phyloP scores from a whole-genome alignment of 35 echinoderm and acorn worm genomes.

The Patiria miniata region DNA sequence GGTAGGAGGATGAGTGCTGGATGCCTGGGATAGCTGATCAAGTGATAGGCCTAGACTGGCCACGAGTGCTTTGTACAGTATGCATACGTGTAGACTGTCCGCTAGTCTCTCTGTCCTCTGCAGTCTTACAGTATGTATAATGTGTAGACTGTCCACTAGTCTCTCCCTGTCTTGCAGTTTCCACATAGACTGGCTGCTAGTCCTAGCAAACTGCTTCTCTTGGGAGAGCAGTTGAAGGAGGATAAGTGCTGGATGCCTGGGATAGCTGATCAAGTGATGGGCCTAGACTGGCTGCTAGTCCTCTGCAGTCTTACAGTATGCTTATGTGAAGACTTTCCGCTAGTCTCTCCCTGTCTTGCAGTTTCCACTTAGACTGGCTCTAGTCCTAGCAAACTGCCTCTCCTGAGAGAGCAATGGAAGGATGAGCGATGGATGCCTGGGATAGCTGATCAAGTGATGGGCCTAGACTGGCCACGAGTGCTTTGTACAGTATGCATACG shows the following conservation, averaged over 20 bases:
- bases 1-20: background rate
- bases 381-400: slow-evolving; percentile 4
- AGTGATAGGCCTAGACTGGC: slow-evolving; percentile 4
- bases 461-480: slow-evolving; percentile 4
- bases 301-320: background rate
- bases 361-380: no score
- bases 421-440: background rate
- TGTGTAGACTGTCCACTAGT: background rate
- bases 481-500: background rate
- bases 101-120: background rate
- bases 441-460: slow-evolving; percentile 10
- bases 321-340: background rate
- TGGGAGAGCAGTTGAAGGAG: background rate
- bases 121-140: no score
- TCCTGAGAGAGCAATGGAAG: background rate
- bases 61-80: background rate
- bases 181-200: no score
- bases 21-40: slow-evolving; percentile 8
- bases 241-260: background rate
- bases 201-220: background rate
- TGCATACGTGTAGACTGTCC: background rate
- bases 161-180: background rate
- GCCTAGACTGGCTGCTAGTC: background rate
- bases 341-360: background rate
- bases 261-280: slow-evolving; percentile 10